Base-by-base conservation (phyloP, 2,113 vertebrate species). In the Sceloporus undulatus region DNA sequence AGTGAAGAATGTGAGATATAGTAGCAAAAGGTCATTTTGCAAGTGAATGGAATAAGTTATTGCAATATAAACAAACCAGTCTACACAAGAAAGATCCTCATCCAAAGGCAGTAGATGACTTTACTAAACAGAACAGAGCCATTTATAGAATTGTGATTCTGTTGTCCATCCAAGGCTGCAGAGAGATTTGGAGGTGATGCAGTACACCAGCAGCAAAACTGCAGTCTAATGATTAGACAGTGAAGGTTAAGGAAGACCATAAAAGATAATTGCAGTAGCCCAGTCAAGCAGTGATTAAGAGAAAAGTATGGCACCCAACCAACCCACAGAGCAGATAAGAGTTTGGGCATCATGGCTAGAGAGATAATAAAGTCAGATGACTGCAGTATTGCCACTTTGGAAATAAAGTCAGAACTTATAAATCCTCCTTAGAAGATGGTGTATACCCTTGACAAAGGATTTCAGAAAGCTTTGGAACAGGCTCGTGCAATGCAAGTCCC, bases 141-240 rank as follows among this genome's bases (percentile, higher is more conserved):
- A 4, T 62, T 42, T 73, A 62, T 65, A 0, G 25, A 68, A 73
- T 54, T 48, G 66, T 62, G 56, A 25, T 54, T 93, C 88, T 91
- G 16, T 38, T 71, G 62, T 59, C 1, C 5, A 29, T 2, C 40
- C 79, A 54, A 1, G 1, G 4, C 38, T 73, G 80, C 1, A 2
- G 79, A 29, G 56, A 73, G 48, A 84, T n/a, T 27, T 68, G n/a
- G 56, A 79, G 82, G 76, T 16, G 59, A 23, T 2, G 2, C 74
- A 29, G n/a, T 40, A 27, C 10, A 76, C n/a, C 14, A 84, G 5
- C 11, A 90, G 23, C 52, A 48, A 78, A 42, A 4, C n/a, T 87
- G 42, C 68, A 86, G 19, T 40, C 70, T 16, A 5, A 18, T 79
- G 85, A 90, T 82, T 90, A 91, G 85, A 90, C 10, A 85, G 4